These are phyloP conservation scores for Blastobasis lacticolella DNA, from an alignment of 2,888 invertebrate species.

Conservation along the genomic window DNA sequence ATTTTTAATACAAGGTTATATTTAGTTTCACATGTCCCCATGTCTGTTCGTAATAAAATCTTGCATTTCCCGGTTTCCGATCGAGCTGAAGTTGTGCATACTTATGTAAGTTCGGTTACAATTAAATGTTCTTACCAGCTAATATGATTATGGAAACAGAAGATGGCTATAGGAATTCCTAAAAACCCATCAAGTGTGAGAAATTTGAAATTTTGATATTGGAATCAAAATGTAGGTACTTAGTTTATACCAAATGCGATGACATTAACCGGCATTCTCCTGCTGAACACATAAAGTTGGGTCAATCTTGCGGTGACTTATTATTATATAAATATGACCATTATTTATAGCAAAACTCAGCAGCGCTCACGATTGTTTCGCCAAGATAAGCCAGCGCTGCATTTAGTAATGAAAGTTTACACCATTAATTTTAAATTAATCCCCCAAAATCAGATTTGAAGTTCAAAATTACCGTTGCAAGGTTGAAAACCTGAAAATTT, in stretches of 20 bases:
- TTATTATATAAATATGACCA: constrained; percentile 35
- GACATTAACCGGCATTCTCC: not conserved
- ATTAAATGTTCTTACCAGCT: too few relatives aligned
- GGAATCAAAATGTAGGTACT: not conserved
- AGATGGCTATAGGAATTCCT: too few relatives aligned
- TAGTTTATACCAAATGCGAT: constrained; percentile 5
- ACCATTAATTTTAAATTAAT: constrained; percentile 18
- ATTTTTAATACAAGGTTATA: too few relatives aligned
- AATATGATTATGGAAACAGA: too few relatives aligned
- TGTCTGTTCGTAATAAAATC: too few relatives aligned
- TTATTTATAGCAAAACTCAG: constrained; percentile 42
- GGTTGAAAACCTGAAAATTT: too few relatives aligned
- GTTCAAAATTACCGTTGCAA: too few relatives aligned
- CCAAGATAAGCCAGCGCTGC: constrained; percentile 29
- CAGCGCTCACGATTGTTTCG: constrained; percentile 31
- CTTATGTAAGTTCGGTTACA: too few relatives aligned
- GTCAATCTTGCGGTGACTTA: constrained; percentile 36
- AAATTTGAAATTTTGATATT: not conserved
- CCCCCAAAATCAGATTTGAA: not conserved
- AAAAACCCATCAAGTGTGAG: too few relatives aligned
- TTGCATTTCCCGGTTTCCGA: too few relatives aligned
- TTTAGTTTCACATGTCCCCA: too few relatives aligned
- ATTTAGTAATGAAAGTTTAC: constrained; percentile 27
- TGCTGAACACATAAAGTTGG: constrained; percentile 28
- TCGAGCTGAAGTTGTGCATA: too few relatives aligned